Conservation (phyloP, 1,140 invertebrate genomes). For the Drosophila grimshawi region DNA sequence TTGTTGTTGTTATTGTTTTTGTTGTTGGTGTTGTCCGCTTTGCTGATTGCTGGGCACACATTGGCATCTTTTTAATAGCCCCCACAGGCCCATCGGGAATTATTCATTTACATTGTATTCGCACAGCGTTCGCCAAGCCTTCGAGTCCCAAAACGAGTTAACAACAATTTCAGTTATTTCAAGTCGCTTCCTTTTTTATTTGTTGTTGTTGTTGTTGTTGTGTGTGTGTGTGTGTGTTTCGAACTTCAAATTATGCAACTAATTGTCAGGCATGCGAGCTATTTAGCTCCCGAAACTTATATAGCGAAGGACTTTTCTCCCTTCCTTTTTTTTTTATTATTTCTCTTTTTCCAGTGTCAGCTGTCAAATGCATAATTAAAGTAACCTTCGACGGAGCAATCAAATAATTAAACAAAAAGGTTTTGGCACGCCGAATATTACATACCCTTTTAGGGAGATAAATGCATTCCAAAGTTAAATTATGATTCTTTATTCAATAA, state of each 20-base stretch:
- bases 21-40: constrained; percentile 3
- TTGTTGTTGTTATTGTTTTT: not conserved
- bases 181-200: constrained; percentile 6
- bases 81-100: constrained; percentile 69
- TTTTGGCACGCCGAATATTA: too few species aligned
- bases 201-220: constrained; percentile 15
- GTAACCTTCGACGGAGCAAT: constrained; percentile 59
- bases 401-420: constrained; percentile 14
- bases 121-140: not conserved
- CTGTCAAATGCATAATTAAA: constrained; percentile 79
- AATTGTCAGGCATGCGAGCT: constrained; percentile 70
- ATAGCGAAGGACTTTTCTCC: constrained; percentile 2
- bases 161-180: constrained; percentile 73
- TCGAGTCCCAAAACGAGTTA: constrained; percentile 51
- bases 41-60: constrained; percentile 67
- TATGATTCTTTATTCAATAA: too few species aligned
- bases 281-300: constrained; percentile 59
- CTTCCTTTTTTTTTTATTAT: not conserved
- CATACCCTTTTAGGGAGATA: too few species aligned
- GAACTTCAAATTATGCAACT: constrained; percentile 71
- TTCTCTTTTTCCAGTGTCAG: constrained; percentile 35
- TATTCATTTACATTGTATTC: constrained; percentile 77
- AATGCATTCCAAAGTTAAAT: too few species aligned
- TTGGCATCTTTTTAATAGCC: constrained; percentile 81
- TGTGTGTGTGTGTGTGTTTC: not conserved